Evolutionary conservation across 2,888 invertebrate species (phyloP).

Genomic region (Epirrhoe tristata): DNA sequence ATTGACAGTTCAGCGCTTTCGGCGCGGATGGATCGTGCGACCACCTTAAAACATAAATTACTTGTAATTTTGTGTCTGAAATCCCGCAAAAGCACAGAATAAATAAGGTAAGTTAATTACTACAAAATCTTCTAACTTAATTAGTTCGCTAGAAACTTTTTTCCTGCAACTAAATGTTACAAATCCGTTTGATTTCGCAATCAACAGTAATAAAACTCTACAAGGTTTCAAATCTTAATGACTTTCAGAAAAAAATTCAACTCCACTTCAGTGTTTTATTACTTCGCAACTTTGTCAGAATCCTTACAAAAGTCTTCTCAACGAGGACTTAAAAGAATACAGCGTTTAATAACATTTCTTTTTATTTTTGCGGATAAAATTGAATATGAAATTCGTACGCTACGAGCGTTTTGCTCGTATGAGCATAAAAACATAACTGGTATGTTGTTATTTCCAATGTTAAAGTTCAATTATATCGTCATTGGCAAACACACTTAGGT

Average conservation of each 20-base stretch:
- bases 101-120: background rate
- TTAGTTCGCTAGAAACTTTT: constrained; percentile 3
- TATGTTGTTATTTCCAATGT: constrained; percentile 1
- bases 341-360: constrained; percentile 25
- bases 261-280: constrained; percentile 39
- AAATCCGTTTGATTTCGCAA: constrained; percentile 25
- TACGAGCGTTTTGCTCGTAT: background rate
- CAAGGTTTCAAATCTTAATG: constrained; percentile 32
- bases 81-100: background rate
- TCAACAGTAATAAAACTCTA: constrained; percentile 26
- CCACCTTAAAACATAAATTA: background rate
- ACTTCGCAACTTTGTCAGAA: constrained; percentile 39
- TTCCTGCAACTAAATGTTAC: constrained; percentile 1
- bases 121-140: background rate
- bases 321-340: constrained; percentile 23
- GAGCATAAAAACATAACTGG: background rate
- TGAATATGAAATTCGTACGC: constrained; percentile 9
- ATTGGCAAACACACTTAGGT: background rate
- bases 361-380: constrained; percentile 11
- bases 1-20: no score
- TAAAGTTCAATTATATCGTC: background rate
- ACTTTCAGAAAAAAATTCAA: constrained; percentile 34
- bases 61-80: background rate
- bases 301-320: constrained; percentile 27
- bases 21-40: no score